Conservation (phyloP, 2,797 vertebrate species). For the Columba guinea region DNA sequence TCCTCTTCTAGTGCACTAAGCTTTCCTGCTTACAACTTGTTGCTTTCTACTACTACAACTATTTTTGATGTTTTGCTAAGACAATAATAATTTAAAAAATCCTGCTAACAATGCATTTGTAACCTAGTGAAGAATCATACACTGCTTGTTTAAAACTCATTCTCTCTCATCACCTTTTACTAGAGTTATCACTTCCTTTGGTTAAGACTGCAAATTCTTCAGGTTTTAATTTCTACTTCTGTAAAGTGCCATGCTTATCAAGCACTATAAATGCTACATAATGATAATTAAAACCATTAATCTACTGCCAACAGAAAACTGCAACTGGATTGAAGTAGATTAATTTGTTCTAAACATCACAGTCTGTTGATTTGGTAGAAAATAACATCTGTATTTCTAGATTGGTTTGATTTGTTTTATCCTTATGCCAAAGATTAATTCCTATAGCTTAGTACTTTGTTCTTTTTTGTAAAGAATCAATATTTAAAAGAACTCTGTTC, state of each 20-base stretch:
- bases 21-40: background rate
- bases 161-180: background rate
- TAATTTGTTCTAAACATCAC: background rate
- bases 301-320: constrained; percentile 2
- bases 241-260: background rate
- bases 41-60: background rate
- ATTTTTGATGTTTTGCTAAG: background rate
- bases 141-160: background rate
- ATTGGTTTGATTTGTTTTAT: background rate
- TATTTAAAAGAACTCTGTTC: background rate
- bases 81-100: background rate
- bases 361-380: background rate
- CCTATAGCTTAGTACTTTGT: background rate
- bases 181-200: background rate
- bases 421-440: background rate
- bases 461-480: background rate
- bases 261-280: background rate
- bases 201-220: background rate
- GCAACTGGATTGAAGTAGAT: constrained; percentile 18
- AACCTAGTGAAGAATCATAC: background rate
- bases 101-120: background rate
- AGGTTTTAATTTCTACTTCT: constrained; percentile 24
- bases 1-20: background rate
- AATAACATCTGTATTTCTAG: background rate
- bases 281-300: constrained; percentile 33